phyloP scores from a whole-genome alignment of 2,888 invertebrate species.

The Mesorhabditis sp. region DNA sequence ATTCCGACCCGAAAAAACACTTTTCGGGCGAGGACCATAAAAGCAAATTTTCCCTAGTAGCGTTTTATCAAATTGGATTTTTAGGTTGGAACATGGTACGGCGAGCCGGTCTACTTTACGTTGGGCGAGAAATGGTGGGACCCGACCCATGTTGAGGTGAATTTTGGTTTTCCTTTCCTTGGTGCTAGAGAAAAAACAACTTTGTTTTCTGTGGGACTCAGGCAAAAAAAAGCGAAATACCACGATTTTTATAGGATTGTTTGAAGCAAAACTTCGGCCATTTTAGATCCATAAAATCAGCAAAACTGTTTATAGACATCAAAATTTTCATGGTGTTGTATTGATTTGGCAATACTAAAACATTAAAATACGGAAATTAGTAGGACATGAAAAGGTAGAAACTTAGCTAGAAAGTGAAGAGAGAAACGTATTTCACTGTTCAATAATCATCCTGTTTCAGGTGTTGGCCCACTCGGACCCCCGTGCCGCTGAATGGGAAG shows the following conservation, averaged over 20 bases:
- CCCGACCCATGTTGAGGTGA: constrained; percentile 37
- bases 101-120: constrained; percentile 61
- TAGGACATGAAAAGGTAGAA: no score
- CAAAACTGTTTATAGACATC: not conserved
- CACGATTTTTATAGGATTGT: not conserved
- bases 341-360: not conserved
- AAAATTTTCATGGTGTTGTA: not conserved
- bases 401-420: no score
- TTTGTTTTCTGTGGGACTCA: no score
- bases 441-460: constrained; percentile 18
- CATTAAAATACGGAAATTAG: not conserved
- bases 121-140: constrained; percentile 57
- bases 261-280: not conserved
- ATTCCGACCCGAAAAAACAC: no score
- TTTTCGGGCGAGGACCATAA: no score
- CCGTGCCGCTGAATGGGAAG: constrained; percentile 26
- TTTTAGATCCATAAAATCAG: no score
- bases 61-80: constrained; percentile 46
- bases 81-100: constrained; percentile 60
- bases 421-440: not conserved
- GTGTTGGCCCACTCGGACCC: constrained; percentile 45
- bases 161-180: not conserved
- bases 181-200: no score
- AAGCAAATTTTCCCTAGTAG: no score
- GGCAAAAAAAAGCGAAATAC: not conserved